phyloP scores from a whole-genome alignment of 2,113 vertebrate species.

The Agapornis roseicollis region DNA sequence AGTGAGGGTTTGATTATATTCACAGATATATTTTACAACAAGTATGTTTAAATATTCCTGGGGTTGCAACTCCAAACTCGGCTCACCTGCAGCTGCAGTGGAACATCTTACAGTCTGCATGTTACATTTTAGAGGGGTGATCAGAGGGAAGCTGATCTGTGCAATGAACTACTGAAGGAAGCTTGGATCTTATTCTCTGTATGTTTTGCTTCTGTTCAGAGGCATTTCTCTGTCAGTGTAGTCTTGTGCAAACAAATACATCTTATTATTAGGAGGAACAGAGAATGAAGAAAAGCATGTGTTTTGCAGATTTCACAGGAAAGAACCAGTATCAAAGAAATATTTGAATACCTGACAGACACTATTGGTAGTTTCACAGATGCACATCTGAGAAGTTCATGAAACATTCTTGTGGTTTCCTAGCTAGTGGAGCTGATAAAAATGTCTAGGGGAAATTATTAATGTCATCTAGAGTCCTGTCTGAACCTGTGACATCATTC shows the following conservation, averaged over 20 bases:
- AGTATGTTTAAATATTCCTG: not conserved
- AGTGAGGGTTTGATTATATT: not conserved
- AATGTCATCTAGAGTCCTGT: not conserved
- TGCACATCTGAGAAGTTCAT: not conserved
- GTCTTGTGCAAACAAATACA: not conserved
- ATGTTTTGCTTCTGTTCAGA: not conserved
- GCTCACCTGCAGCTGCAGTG: not conserved
- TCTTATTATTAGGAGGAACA: not conserved
- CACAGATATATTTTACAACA: conserved; percentile 30
- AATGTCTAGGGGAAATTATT: not conserved
- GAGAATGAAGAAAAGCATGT: not conserved
- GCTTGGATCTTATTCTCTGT: not conserved
- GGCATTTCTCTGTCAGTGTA: not conserved
- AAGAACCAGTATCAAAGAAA: not conserved
- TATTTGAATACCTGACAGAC: not conserved
- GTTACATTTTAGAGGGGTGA: not conserved
- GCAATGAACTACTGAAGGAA: not conserved
- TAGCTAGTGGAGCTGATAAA: not conserved
- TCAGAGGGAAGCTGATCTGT: not conserved
- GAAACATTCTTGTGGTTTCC: not conserved
- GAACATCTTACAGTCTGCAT: not conserved
- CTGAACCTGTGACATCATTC: not conserved
- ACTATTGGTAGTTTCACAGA: not conserved
- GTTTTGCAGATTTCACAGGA: not conserved
- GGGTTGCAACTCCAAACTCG: conserved; percentile 10